phyloP scores from a whole-genome alignment of 2,797 vertebrate genomes.

The Rhodeus uyekii region DNA sequence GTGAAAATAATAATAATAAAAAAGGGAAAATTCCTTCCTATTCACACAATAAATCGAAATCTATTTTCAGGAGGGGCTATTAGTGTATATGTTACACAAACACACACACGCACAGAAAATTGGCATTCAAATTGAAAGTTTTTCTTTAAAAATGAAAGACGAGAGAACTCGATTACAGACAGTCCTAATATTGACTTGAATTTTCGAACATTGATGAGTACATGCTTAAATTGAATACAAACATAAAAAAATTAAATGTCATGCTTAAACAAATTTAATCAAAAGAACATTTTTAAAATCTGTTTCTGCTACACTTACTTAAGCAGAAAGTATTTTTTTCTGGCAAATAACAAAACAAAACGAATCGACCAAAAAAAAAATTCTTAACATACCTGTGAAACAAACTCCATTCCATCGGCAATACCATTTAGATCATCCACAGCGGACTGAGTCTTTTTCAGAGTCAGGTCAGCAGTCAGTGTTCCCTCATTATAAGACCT shows the following conservation, averaged over 20 bases:
- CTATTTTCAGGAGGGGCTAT: too few relatives aligned
- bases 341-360: not conserved
- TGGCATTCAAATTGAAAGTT: too few relatives aligned
- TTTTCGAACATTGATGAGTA: not conserved
- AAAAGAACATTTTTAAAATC: not conserved
- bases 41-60: too few relatives aligned
- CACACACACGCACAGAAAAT: too few relatives aligned
- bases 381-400: constrained; percentile 8
- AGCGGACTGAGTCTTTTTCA: constrained; percentile 16
- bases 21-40: too few relatives aligned
- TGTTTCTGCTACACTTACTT: not conserved
- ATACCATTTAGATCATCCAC: not conserved
- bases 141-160: too few relatives aligned
- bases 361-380: too few relatives aligned
- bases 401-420: not conserved
- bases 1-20: too few relatives aligned
- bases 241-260: not conserved
- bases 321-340: not conserved
- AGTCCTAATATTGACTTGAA: not conserved
- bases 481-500: constrained; percentile 54
- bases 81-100: too few relatives aligned
- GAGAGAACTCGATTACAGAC: not conserved
- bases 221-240: not conserved
- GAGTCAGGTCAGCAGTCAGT: constrained; percentile 22
- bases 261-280: not conserved